Evolutionary conservation across 2,888 invertebrate species (phyloP), one percentile per base, ranked within the genome.

Genomic region (Troglohyphantes excavatus): DNA sequence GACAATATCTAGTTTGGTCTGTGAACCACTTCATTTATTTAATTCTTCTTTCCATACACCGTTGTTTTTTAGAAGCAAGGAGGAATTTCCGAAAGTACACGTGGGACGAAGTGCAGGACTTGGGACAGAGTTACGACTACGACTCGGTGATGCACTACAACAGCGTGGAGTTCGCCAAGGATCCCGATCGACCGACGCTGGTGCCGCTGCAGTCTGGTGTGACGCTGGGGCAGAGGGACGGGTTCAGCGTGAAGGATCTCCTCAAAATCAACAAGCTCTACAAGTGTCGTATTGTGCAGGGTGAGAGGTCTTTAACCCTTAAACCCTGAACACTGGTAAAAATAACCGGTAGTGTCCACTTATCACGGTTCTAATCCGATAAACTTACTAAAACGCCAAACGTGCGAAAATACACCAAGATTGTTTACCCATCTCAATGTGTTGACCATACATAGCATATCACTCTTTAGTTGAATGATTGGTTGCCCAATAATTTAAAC

Each of bases 111-210:
- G 78, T 84, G 19, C 29, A 70, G 3, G 53, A 11, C 2, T 72
- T 84, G 2, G 33, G 53, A 7, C 2, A 19, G 19, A 68, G 33
- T 2, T 90, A 90, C 27, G 89, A 90, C 19, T 90, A 90, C 19
- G 39, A 29, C 0, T 90, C 96, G 13, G 95, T 96, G 43, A 96
- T 97, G 96, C 97, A 97, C 93, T 97, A 97, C 92, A 94, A 94
- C 88, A 93, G 93, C 39, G 93, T 94, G 91, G 94, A 94, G 53
- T 95, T 95, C 92, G 94, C 94, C 70, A 93, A 93, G 21, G 94
- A 95, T 91, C 93, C 93, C 17, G 93, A 93, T 91, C 93, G 94
- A 26, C 81, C 89, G 0, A 94, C 95, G 0, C 94, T 95, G 76
- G 93, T 93, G 59, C 94, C 94, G 1, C 93, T 93, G 91, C 93